A percentile compares a stretch with the other conserved stretches of the same genome.
These are phyloP conservation scores for Plecturocebus donacophilus DNA, from an alignment of 2,113 vertebrate genomes.

Conservation along the genomic window DNA sequence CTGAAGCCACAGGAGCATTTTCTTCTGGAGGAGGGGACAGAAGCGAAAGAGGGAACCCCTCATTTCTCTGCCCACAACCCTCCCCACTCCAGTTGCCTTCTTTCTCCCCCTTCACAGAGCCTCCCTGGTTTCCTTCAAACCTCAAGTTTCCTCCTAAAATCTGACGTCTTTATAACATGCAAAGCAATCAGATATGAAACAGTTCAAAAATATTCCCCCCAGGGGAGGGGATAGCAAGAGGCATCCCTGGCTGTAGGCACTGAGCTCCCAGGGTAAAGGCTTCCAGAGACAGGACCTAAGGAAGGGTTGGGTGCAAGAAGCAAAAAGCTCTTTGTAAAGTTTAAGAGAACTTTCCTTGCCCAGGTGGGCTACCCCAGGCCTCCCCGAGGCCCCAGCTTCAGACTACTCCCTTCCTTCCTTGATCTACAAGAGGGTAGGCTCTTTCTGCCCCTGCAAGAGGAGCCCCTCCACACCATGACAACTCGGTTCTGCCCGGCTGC, in stretches of 20 bases:
- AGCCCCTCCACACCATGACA: too few relatives aligned
- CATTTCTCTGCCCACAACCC: background rate
- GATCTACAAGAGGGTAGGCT: background rate
- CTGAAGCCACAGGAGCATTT: background rate
- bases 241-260: constrained; percentile 27
- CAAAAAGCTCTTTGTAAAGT: background rate
- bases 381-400: background rate
- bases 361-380: background rate
- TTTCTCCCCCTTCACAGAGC: background rate
- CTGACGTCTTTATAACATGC: constrained; percentile 44
- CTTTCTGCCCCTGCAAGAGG: background rate
- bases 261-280: background rate
- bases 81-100: background rate
- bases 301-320: background rate
- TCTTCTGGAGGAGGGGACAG: background rate
- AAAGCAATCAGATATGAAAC: constrained; percentile 37
- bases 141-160: constrained; percentile 10
- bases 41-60: background rate
- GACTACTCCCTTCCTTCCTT: background rate
- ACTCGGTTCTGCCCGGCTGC: background rate
- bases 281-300: background rate
- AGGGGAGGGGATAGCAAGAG: background rate
- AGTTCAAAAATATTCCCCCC: background rate
- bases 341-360: background rate
- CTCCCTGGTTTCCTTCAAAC: background rate